A percentile compares a stretch with the other conserved stretches of the same genome.
Conservation (phyloP, 30 jellyfish, hydroid and myxozoan species). For the Turritopsis dohrnii region DNA sequence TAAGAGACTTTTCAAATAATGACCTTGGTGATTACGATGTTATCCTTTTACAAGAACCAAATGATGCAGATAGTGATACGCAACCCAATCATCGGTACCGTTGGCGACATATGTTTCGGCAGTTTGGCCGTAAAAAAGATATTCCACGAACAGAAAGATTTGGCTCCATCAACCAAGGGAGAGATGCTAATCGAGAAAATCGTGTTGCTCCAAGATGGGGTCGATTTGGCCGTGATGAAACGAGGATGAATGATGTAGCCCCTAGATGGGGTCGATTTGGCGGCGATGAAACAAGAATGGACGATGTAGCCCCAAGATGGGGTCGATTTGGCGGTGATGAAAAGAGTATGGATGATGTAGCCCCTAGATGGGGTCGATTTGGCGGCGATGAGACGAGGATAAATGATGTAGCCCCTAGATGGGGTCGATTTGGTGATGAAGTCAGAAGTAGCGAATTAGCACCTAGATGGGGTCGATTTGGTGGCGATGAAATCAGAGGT, state of each 20-base stretch:
- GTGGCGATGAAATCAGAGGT: not conserved
- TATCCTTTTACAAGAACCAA: not conserved
- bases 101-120: not conserved
- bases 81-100: not conserved
- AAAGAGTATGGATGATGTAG: not conserved
- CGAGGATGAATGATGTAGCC: not conserved
- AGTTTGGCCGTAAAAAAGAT: not conserved
- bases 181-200: not conserved
- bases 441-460: too few relatives aligned
- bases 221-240: constrained; percentile 4
- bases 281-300: not conserved
- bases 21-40: not conserved
- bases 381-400: too few relatives aligned
- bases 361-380: constrained; percentile 3
- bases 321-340: constrained; percentile 14
- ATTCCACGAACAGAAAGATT: not conserved
- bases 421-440: constrained; percentile 3
- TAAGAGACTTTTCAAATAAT: not conserved
- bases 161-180: not conserved
- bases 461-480: too few relatives aligned
- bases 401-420: not conserved
- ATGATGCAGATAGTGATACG: not conserved
- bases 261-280: constrained; percentile 21
- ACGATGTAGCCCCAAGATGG: constrained; percentile 4
- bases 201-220: not conserved